phyloP scores from a whole-genome alignment of 2,113 vertebrate genomes.

The Scolopax mira region DNA sequence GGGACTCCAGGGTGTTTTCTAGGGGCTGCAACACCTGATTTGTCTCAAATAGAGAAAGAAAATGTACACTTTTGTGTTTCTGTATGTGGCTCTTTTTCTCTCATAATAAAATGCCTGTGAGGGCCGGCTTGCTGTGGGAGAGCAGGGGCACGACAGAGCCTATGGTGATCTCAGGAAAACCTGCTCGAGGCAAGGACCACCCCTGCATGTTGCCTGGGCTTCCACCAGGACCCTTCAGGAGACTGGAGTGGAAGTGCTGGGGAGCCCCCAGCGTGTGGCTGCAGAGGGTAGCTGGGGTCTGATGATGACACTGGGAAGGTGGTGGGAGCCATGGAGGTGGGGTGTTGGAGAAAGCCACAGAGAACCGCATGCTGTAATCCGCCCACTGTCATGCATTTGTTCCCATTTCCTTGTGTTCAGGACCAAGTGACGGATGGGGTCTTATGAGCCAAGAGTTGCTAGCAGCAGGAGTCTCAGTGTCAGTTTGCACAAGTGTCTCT shows the following conservation, averaged over 20 bases:
- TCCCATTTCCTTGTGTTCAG: neutral
- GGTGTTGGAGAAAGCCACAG: neutral
- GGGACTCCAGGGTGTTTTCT: neutral
- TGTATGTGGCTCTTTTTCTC: neutral
- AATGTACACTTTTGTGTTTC: neutral
- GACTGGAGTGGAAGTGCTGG: neutral
- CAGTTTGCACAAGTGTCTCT: neutral
- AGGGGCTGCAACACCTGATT: neutral
- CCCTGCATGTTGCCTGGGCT: neutral
- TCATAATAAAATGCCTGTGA: neutral
- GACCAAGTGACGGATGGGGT: neutral
- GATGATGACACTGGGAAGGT: neutral
- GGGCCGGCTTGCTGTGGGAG: neutral
- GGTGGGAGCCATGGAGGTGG: neutral
- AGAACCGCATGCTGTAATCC: fast-evolving
- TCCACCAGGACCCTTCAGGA: neutral
- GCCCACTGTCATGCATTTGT: neutral
- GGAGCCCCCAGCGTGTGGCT: neutral
- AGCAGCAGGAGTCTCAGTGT: neutral
- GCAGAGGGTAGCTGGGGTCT: neutral
- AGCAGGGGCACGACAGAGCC: neutral
- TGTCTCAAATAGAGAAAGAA: neutral
- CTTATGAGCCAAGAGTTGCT: fast-evolving
- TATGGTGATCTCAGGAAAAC: neutral
- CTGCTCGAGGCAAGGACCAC: neutral